Evolutionary conservation across 2,113 vertebrate species (phyloP), one percentile per base, ranked within the genome.

Genomic region (Seriola rivoliana): DNA sequence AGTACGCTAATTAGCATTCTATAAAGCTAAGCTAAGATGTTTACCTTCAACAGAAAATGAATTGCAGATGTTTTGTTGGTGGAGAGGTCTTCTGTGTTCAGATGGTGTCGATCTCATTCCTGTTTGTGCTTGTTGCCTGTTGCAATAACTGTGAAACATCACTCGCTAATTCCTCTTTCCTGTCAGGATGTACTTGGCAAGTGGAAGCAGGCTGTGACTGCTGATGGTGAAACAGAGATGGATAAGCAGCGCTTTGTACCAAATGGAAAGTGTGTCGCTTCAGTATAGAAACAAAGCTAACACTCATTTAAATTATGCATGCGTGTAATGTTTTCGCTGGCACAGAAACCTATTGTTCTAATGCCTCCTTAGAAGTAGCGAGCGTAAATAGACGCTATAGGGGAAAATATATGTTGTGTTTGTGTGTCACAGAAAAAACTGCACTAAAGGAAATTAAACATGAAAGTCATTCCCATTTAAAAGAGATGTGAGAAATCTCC

Each of bases 301-400:
- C 16, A 2, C 66, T 64, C 34, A 12, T 86, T 48, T 79, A 29
- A 81, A 88, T 89, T 82, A 92, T 85, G 78, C 75, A 87, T 79
- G 77, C 68, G 82, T 80, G 72, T 32, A 19, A 73, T 60, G 60
- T 44, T 42, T 44, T 13, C 4, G 2, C 36, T 68, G 71, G 72
- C 66, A 38, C 32, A 19, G 58, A 57, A 79, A 62, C 59, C 2
- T 48, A 9, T 40, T 9, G 13, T 65, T 65, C 55, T 36, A 58
- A 80, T 36, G 58, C 19, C 0, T 29, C 12, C 17, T 73, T 65
- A 29, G 55, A 81, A 59, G 73, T 4, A 14, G 19, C 4, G 32
- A 42, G 44, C 1, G 21, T n/a, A 42, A 7, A 36, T 23, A n/a
- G 42, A 59, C 17, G 66, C 82, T 87, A 75, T 75, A 34, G 12